Conservation (phyloP, 1,140 invertebrate genomes). For the Saccostrea cuccullata region DNA sequence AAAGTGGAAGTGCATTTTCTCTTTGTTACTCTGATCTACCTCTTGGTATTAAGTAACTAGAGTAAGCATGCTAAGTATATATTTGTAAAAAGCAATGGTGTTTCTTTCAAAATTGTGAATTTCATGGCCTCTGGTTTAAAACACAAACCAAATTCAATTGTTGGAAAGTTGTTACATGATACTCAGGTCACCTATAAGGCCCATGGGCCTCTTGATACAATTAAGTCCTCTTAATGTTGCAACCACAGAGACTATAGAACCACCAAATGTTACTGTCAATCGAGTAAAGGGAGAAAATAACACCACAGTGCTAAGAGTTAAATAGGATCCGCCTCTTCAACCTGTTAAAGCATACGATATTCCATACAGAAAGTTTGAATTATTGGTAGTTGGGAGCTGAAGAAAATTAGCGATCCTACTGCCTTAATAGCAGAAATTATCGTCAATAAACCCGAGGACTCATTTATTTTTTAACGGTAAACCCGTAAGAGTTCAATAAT, state of each 20-base stretch:
- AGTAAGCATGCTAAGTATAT: no score
- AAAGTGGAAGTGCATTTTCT: no score
- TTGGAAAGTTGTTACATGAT: no score
- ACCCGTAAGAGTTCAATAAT: not conserved
- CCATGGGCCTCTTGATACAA: no score
- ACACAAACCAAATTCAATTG: no score
- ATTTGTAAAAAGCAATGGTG: no score
- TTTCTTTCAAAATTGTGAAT: no score
- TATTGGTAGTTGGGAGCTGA: conserved; percentile 52
- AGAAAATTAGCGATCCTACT: conserved; percentile 40
- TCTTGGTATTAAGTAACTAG: no score
- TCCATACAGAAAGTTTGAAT: conserved; percentile 52
- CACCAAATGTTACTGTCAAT: conserved; percentile 52
- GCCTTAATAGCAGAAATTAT: conserved; percentile 26
- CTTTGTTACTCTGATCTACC: no score
- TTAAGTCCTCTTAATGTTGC: no score
- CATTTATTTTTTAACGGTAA: conserved; percentile 53
- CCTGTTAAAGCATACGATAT: conserved; percentile 47
- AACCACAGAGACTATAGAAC: conserved; percentile 41
- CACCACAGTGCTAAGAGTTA: conserved; percentile 46
- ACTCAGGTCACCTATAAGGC: no score
- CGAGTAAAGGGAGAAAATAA: conserved; percentile 39
- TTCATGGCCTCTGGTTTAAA: no score
- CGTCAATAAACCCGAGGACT: conserved; percentile 40
- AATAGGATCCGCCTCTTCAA: conserved; percentile 39